A percentile compares a stretch with the other conserved stretches of the same genome.
Conservation (phyloP, 2,888 invertebrate species). For the Aphidius colemani region DNA sequence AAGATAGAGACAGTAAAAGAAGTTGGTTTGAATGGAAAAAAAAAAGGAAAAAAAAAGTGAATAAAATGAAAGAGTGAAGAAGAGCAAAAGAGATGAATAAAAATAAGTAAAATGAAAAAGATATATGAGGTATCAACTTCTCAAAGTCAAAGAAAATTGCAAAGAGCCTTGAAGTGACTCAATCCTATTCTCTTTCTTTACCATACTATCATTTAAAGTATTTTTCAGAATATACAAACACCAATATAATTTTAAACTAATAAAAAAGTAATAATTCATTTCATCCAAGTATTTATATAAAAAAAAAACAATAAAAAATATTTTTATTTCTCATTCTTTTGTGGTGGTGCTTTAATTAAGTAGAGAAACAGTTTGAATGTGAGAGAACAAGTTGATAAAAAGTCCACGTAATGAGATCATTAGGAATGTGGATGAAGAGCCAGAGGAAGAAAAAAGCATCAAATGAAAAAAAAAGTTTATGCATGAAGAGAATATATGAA, state of each 20-base stretch:
- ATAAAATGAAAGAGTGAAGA: conserved; percentile 4
- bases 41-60: conserved; percentile 14
- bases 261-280: neutral
- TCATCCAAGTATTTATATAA: neutral
- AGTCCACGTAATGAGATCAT: conserved; percentile 48
- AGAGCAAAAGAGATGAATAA: conserved; percentile 9
- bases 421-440: conserved; percentile 29
- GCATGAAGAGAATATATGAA: neutral
- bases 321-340: neutral
- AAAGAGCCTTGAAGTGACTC: neutral
- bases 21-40: neutral
- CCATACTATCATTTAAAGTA: neutral
- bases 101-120: conserved; percentile 14
- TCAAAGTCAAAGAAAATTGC: conserved; percentile 14
- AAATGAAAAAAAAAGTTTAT: neutral
- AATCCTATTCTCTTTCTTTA: neutral
- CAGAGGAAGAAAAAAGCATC: neutral
- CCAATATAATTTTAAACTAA: neutral
- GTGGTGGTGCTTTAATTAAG: conserved; percentile 45
- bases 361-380: conserved; percentile 42
- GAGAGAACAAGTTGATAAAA: conserved; percentile 47
- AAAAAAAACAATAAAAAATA: no score
- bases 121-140: conserved; percentile 6
- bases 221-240: neutral
- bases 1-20: conserved; percentile 15